A percentile compares a stretch with the other conserved stretches of the same genome.
These are phyloP conservation scores for Neosalanx taihuensis DNA, from an alignment of 2,797 vertebrate species.

Conservation along the genomic window DNA sequence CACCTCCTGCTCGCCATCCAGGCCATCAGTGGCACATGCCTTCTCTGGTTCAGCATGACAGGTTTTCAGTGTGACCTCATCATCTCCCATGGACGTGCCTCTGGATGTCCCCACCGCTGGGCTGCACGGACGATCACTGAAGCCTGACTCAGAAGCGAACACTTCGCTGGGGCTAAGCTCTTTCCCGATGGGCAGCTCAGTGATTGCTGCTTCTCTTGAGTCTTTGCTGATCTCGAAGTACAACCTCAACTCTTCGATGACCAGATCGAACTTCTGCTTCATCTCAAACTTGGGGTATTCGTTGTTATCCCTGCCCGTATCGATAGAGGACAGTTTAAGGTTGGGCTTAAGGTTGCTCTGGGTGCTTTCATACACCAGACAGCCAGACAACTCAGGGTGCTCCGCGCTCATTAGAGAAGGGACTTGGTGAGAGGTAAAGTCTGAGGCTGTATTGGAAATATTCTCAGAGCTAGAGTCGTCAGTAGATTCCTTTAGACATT, in stretches of 20 bases:
- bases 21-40: conserved; percentile 39
- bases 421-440: conserved; percentile 34
- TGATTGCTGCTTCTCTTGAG: conserved; percentile 30
- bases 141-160: conserved; percentile 13
- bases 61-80: conserved; percentile 28
- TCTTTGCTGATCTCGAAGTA: conserved; percentile 78
- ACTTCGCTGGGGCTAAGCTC: conserved; percentile 32
- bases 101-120: conserved; percentile 20
- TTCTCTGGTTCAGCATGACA: conserved; percentile 43
- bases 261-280: conserved; percentile 79
- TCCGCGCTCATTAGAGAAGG: conserved; percentile 5
- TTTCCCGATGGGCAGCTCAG: conserved; percentile 42
- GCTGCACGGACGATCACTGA: conserved; percentile 31
- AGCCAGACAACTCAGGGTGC: conserved; percentile 19
- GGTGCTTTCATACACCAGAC: conserved; percentile 14
- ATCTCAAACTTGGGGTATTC: conserved; percentile 67
- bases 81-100: conserved; percentile 17
- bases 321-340: conserved; percentile 4
- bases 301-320: background rate
- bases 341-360: conserved; percentile 26
- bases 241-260: conserved; percentile 79
- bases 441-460: conserved; percentile 30
- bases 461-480: conserved; percentile 26
- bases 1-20: conserved; percentile 66
- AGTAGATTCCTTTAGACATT: conserved; percentile 29